Evolutionary conservation across 2,888 invertebrate species (phyloP), one percentile per base, ranked within the genome.

Genomic region (Microctonus hyperodae): DNA sequence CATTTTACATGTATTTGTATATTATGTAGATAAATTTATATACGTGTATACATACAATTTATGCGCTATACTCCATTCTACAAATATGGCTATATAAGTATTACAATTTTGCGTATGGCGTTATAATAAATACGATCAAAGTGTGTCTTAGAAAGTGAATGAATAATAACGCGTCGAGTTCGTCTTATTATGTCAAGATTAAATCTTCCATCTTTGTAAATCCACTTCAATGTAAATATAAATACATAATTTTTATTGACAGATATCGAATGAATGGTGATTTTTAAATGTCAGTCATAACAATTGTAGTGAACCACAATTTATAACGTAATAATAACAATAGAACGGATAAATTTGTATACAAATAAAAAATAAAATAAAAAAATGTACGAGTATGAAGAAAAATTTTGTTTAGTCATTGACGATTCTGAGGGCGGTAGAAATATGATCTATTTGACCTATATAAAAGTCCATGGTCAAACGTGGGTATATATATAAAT

Each of bases 361-460:
- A n/a, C n/a, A n/a, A n/a, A n/a, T n/a, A n/a, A n/a, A n/a, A n/a
- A n/a, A 31, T 28, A 44, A 59, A 23, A 31, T n/a, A 64, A 50
- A 60, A n/a, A n/a, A n/a, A n/a, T n/a, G n/a, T 28, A 66, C 2
- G 23, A 7, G 23, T n/a, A 13, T 16, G 62, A 44, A 61, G 25
- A 55, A 51, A 23, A 51, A 23, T 10, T 51, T 25, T 56, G 57
- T 62, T 37, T 48, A 56, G 51, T 67, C 62, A 67, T 33, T 28
- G 23, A 60, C 28, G 25, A 57, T 50, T 35, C 50, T 35, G 61
- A 62, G 62, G 67, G 67, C 62, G 67, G 57, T 35, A 23, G 6
- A 9, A 50, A 57, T 50, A 37, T 62, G 57, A n/a, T n/a, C 62
- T 62, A 62, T 67, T 62, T 62, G 25, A 20, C 11, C 51, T 20